These are phyloP conservation scores for Akabosia matsudoensis DNA, from an alignment of 1,140 invertebrate species.

Conservation along the genomic window DNA sequence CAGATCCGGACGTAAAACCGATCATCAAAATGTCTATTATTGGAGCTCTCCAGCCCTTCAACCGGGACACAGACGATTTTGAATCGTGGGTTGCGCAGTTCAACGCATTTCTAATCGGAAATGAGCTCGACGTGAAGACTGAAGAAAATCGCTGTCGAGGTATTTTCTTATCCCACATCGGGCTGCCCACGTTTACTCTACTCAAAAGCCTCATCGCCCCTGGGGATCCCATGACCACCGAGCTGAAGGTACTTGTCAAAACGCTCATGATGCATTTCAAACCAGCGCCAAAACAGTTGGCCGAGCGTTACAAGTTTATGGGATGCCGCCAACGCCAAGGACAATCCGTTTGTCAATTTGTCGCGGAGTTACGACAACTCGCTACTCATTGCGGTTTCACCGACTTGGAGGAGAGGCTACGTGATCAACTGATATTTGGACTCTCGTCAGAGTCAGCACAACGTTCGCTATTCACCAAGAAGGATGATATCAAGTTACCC, in stretches of 20 bases:
- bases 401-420: neutral
- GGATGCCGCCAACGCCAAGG: constrained; percentile 21
- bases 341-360: neutral
- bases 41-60: no score
- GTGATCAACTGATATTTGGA: constrained; percentile 2
- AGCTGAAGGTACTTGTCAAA: neutral
- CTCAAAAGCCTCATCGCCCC: constrained; percentile 11
- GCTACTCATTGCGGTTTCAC: neutral
- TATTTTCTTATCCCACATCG: constrained; percentile 15
- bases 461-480: neutral
- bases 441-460: neutral
- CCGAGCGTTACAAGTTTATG: constrained; percentile 38
- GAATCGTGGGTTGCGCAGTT: no score
- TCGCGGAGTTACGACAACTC: neutral
- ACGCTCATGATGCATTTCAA: constrained; percentile 18
- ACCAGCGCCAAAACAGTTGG: constrained; percentile 29
- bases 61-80: no score
- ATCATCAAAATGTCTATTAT: no score
- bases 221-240: neutral
- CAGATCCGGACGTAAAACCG: no score
- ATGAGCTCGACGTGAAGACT: no score
- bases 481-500: neutral
- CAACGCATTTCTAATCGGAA: no score
- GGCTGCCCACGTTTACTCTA: constrained; percentile 21
- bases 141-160: no score